Percentiles rank a stretch among this genome's conserved stretches.
These are phyloP conservation scores for Danio tinwini DNA, from an alignment of 2,797 vertebrate genomes.

Conservation along the genomic window DNA sequence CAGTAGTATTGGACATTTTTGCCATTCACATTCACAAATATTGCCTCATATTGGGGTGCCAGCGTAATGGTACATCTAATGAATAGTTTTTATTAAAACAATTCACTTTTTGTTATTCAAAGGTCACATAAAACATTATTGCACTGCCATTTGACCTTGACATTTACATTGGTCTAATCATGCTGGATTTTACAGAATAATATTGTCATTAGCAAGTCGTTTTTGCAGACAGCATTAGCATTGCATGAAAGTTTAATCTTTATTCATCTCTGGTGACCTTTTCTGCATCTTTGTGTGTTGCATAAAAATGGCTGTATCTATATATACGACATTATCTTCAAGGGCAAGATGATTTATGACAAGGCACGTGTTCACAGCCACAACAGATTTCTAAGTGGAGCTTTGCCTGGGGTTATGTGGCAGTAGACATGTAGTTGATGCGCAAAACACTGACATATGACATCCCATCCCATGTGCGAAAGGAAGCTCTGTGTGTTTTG, in stretches of 20 bases:
- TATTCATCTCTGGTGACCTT: conserved; percentile 19
- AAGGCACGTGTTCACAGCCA: conserved; percentile 17
- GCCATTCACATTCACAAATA: not conserved
- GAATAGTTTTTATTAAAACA: not conserved
- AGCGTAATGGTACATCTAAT: not conserved
- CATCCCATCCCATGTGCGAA: conserved; percentile 11
- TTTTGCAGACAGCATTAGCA: not conserved
- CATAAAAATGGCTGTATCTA: conserved; percentile 16
- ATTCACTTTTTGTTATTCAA: not conserved
- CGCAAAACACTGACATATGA: conserved; percentile 25
- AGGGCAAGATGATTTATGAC: conserved; percentile 35
- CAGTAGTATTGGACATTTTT: not conserved
- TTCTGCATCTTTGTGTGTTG: not conserved
- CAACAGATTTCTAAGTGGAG: conserved; percentile 13
- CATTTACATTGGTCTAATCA: conserved; percentile 13
- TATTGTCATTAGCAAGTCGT: not conserved
- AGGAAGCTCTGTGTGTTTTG: not conserved
- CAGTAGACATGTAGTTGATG: conserved; percentile 17
- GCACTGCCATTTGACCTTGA: not conserved
- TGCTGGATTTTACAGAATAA: conserved; percentile 7
- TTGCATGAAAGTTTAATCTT: conserved; percentile 5
- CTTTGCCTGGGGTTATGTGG: conserved; percentile 23
- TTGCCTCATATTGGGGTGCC: not conserved
- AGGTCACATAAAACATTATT: not conserved
- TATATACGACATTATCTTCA: conserved; percentile 36